phyloP scores from a whole-genome alignment of 64 coral and sea anemone species.

The Pachyseris speciosa region DNA sequence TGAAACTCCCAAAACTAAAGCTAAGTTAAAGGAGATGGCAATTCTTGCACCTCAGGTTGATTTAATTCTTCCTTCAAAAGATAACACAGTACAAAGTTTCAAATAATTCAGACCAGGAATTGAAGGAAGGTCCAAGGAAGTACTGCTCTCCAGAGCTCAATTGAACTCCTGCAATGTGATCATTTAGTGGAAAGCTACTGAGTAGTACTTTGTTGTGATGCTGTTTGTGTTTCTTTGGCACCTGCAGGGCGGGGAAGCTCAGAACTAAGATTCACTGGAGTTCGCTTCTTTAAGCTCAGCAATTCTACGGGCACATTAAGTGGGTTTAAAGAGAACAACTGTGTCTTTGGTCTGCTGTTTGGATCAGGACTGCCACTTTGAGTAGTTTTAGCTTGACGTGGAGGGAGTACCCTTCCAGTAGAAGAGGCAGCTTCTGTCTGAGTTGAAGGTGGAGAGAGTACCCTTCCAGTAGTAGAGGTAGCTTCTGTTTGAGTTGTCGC shows the following conservation, averaged over 20 bases:
- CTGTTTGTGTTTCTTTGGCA: neutral
- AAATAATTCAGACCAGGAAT: too few species aligned
- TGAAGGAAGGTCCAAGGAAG: too few species aligned
- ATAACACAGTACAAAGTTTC: too few species aligned
- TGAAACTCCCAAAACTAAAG: neutral
- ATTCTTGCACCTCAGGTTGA: neutral
- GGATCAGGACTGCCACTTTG: neutral
- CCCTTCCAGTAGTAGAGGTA: neutral
- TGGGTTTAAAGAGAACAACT: conserved; percentile 21
- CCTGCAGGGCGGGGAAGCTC: neutral
- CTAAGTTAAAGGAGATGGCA: neutral
- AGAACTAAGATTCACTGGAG: neutral
- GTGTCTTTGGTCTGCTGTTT: conserved; percentile 6
- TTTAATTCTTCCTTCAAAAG: too few species aligned
- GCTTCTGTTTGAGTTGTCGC: neutral
- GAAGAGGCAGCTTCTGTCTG: neutral
- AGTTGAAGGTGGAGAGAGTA: neutral
- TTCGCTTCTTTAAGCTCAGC: conserved; percentile 13
- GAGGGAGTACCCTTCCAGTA: neutral
- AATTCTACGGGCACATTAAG: conserved; percentile 26
- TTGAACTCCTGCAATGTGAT: too few species aligned
- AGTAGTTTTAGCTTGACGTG: neutral
- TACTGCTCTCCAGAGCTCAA: too few species aligned
- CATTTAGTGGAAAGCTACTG: neutral
- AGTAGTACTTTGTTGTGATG: neutral